Evolutionary conservation across 35 echinoderm and acorn worm genomes (phyloP), one percentile per base, ranked within the genome.

Genomic region (Patiria miniata): DNA sequence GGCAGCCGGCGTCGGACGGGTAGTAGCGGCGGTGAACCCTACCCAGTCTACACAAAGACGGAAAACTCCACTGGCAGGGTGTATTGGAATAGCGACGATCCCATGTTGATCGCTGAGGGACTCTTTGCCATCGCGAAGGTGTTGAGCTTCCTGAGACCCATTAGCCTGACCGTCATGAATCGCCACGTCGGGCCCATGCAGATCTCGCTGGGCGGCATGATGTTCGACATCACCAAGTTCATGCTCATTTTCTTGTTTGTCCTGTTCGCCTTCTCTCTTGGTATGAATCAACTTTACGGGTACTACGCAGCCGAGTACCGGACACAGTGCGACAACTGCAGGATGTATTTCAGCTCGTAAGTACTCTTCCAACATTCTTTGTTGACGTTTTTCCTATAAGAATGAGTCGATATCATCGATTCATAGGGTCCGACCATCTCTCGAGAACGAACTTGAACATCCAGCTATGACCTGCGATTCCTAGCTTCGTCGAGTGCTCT

Each of bases 191-290:
- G 96, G 37, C 96, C 96, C 7, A 99, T 99, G 96, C 96, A 99
- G 87, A 99, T 99, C 16, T 99, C 96, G 17, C 83, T 99, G 2
- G 96, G 96, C 39, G 85, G 91, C 56, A 99, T 99, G 96, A 94
- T 99, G 93, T 99, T 99, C 55, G 96, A 99, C 50, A 99, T 99
- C 58, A 84, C 89, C 76, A 99, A 99, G 76, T 99, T 99, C 65
- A 81, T 99, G 30, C 78, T 99, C 18, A 99, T 99, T n/a, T 99
- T 99, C 79, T 99, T 81, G 5, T 94, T 99, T 61, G 96, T 99
- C 15, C 94, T 93, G 92, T 94, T 99, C 79, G 96, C 96, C 60
- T 99, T 99, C 54, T 99, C 96, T 19, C 82, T 99, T 4, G 96
- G 96, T 60, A 94, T 99, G 92, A 95, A 99, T 59, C 96, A 99